Evolutionary conservation across 2,113 vertebrate species (phyloP).

Genomic region (Atherinomorus stipes): DNA sequence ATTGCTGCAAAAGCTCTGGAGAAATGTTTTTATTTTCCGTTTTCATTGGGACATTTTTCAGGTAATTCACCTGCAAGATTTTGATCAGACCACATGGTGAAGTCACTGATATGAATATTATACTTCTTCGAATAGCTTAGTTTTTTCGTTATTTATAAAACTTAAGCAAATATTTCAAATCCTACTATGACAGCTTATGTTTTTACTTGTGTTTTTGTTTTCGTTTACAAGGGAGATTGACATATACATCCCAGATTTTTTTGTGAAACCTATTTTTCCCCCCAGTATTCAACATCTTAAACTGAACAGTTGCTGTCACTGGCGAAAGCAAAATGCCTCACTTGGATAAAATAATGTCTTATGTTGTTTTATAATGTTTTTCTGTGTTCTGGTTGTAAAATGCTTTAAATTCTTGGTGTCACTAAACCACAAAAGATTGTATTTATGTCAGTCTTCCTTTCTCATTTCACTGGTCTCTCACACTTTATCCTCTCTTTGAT

Average conservation of each 20-base stretch:
- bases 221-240: constrained; percentile 8
- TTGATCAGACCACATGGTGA: constrained; percentile 48
- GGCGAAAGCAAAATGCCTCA: background rate
- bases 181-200: background rate
- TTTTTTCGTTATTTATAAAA: constrained; percentile 17
- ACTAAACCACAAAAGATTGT: constrained; percentile 10
- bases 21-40: too few species aligned
- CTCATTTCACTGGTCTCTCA: constrained; percentile 16
- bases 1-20: too few species aligned
- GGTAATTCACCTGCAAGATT: too few species aligned
- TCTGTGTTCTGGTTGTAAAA: background rate
- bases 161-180: background rate
- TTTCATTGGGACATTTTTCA: too few species aligned
- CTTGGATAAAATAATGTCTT: background rate
- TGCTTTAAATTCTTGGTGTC: background rate
- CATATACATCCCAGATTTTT: constrained; percentile 28
- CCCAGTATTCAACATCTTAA: background rate
- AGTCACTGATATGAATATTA: constrained; percentile 46
- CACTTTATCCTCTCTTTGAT: constrained; percentile 10
- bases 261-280: constrained; percentile 1
- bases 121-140: constrained; percentile 1
- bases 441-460: constrained; percentile 28
- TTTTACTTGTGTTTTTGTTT: constrained; percentile 4
- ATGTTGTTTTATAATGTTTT: too few species aligned
- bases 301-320: too few species aligned